phyloP scores from a whole-genome alignment of 2,113 vertebrate species.

The Channa maculata region DNA sequence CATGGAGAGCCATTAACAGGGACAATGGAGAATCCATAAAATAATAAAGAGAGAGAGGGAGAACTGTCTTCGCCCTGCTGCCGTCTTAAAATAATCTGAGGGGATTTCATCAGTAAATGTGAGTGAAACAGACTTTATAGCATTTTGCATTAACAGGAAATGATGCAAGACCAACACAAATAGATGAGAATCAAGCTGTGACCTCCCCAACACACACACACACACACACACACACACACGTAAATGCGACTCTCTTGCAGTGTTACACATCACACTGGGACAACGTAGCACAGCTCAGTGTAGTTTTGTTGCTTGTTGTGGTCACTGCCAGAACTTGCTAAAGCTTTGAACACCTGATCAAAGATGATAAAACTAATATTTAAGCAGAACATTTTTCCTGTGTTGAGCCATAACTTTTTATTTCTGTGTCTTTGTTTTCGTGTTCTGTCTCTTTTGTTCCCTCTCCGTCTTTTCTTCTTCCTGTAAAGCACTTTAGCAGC shows the following conservation, averaged over 20 bases:
- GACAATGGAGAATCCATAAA: constrained; percentile 10
- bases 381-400: not conserved
- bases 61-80: no score
- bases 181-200: constrained; percentile 4
- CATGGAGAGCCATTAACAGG: constrained; percentile 13
- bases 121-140: not conserved
- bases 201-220: not conserved
- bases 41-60: constrained; percentile 1
- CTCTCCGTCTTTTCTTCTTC: not conserved
- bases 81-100: not conserved
- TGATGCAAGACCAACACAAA: constrained; percentile 12
- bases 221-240: no score
- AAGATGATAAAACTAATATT: not conserved
- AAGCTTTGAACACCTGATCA: not conserved
- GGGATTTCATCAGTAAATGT: constrained; percentile 13
- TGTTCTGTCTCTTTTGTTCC: not conserved
- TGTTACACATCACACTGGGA: no score
- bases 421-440: not conserved
- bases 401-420: not conserved
- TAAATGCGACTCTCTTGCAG: no score
- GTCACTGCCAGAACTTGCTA: no score
- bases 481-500: not conserved
- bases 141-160: constrained; percentile 12
- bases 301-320: no score
- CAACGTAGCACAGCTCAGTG: no score